Conservation (phyloP, 2,888 invertebrate genomes). For the Axea sp. region DNA sequence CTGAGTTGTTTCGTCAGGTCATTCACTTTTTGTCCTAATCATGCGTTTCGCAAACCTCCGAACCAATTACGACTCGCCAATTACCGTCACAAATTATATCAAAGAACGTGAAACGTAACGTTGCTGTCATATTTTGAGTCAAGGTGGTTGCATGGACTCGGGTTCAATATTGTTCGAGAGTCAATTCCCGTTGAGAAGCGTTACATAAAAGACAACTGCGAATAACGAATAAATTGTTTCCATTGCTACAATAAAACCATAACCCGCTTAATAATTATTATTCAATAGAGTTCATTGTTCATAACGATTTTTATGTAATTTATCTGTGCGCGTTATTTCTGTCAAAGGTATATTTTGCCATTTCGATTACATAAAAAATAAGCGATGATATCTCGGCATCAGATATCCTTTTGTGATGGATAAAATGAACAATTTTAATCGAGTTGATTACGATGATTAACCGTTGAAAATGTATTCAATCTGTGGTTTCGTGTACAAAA, state of each 20-base stretch:
- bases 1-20: slow-evolving; percentile 13
- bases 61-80: slow-evolving; percentile 49
- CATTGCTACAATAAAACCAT: too few relatives aligned
- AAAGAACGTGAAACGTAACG: slow-evolving; percentile 24
- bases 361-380: too few relatives aligned
- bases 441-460: too few relatives aligned
- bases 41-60: slow-evolving; percentile 40
- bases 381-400: too few relatives aligned
- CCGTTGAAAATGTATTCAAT: too few relatives aligned
- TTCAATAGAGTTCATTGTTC: background rate
- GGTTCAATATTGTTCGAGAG: slow-evolving; percentile 7
- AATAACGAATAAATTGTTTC: slow-evolving; percentile 24
- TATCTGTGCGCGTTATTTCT: too few relatives aligned
- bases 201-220: slow-evolving; percentile 38
- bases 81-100: slow-evolving; percentile 54
- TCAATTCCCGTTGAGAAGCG: slow-evolving; percentile 6
- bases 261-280: background rate
- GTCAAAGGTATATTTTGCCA: too few relatives aligned
- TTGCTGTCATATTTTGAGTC: slow-evolving; percentile 49
- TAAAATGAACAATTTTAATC: too few relatives aligned
- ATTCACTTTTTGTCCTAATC: slow-evolving; percentile 19
- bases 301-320: too few relatives aligned
- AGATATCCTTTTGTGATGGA: too few relatives aligned
- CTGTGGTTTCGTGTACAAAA: too few relatives aligned
- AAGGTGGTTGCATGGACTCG: slow-evolving; percentile 37